Percentiles rank a stretch among this genome's conserved stretches.
Evolutionary conservation across 2,888 invertebrate genomes (phyloP).

Genomic region (Agrotis puta): DNA sequence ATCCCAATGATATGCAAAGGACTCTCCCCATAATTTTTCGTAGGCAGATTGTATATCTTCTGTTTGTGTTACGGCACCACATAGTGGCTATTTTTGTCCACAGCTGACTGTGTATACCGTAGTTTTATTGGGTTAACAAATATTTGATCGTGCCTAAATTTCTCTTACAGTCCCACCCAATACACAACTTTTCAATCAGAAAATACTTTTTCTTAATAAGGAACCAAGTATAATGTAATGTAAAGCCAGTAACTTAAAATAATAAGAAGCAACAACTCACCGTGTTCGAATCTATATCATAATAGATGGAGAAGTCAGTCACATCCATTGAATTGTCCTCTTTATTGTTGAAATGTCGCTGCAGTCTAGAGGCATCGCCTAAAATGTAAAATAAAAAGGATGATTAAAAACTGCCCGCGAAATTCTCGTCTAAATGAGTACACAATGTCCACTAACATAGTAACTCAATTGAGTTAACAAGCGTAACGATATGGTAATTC

Average conservation of each 20-base stretch:
- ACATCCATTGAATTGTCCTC: conserved; percentile 85
- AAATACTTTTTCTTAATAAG: no score
- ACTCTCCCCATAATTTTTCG: no score
- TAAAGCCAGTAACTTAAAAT: neutral
- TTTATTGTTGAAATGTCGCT: conserved; percentile 66
- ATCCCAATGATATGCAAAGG: neutral
- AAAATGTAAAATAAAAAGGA: conserved; percentile 16
- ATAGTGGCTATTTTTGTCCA: neutral
- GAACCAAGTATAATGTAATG: no score
- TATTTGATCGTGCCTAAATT: neutral
- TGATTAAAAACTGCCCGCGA: conserved; percentile 12
- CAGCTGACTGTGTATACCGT: neutral
- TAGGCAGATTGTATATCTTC: no score
- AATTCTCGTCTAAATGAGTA: conserved; percentile 21
- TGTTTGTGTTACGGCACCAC: neutral
- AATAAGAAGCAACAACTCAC: conserved; percentile 66
- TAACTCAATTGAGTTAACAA: conserved; percentile 35
- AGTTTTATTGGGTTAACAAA: neutral
- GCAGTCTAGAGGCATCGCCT: conserved; percentile 50
- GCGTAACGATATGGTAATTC: conserved; percentile 39
- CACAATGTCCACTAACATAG: conserved; percentile 11
- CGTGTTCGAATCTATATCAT: conserved; percentile 85
- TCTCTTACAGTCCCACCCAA: neutral
- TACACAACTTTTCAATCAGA: neutral
- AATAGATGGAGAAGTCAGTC: conserved; percentile 87